phyloP scores from a whole-genome alignment of 2,797 vertebrate genomes.

The Clarias platycephalus region DNA sequence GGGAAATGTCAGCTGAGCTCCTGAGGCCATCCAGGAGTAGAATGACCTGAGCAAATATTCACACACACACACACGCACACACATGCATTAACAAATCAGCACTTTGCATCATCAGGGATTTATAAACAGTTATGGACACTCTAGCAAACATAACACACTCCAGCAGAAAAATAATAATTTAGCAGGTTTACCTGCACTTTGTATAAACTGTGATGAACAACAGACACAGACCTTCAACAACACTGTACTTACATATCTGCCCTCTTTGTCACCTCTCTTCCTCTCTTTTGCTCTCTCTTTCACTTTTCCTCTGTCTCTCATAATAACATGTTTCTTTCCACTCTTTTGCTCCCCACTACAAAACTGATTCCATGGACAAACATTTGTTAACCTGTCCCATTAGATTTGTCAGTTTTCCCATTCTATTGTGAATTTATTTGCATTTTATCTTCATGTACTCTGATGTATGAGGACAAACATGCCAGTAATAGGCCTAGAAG shows the following conservation, averaged over 20 bases:
- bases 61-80: conserved; percentile 12
- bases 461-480: conserved; percentile 68
- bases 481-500: conserved; percentile 51
- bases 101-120: neutral
- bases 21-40: conserved; percentile 16
- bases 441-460: conserved; percentile 62
- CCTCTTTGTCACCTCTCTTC: neutral
- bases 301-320: conserved; percentile 16
- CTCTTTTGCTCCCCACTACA: conserved; percentile 46
- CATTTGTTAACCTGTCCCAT: conserved; percentile 79
- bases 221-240: conserved; percentile 25
- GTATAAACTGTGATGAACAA: conserved; percentile 8
- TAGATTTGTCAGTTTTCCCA: conserved; percentile 72
- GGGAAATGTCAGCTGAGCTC: conserved; percentile 74
- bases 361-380: conserved; percentile 73
- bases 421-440: conserved; percentile 65
- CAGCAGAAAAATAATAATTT: neutral
- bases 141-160: neutral
- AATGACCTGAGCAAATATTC: conserved; percentile 5
- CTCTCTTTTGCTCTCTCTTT: neutral
- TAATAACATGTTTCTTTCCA: conserved; percentile 42
- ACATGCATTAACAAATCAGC: conserved; percentile 13
- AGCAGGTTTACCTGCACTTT: neutral
- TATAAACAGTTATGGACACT: neutral
- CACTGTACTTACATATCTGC: conserved; percentile 16